Evolutionary conservation across 2,797 vertebrate genomes (phyloP).

Genomic region (Nothura maculosa): DNA sequence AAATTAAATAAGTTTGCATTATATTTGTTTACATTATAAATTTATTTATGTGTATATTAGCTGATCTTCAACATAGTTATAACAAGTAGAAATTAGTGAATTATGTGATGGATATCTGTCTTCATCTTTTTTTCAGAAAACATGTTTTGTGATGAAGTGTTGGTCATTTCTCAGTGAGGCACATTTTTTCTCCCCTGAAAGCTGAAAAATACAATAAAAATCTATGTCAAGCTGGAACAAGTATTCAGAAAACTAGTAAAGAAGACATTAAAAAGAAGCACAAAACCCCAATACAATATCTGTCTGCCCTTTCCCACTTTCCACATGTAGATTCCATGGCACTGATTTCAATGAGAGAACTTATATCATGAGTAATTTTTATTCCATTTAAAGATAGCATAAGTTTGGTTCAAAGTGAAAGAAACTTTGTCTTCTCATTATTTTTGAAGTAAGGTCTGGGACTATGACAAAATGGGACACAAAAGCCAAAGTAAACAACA

Average conservation of each 20-base stretch:
- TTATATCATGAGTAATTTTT: not conserved
- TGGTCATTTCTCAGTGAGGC: not conserved
- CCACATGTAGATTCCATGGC: not conserved
- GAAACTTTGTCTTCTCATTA: not conserved
- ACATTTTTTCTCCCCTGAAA: not conserved
- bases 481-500: not conserved
- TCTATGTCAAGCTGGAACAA: not conserved
- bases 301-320: not conserved
- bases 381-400: not conserved
- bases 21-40: conserved; percentile 34
- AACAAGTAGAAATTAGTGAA: not conserved
- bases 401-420: not conserved
- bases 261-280: not conserved
- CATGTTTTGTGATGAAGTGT: not conserved
- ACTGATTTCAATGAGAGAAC: not conserved
- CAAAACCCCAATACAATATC: not conserved
- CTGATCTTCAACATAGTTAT: not conserved
- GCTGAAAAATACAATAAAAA: not conserved
- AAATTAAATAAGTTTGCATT: not conserved
- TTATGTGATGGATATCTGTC: not conserved
- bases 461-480: not conserved
- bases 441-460: not conserved
- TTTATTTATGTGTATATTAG: conserved; percentile 21
- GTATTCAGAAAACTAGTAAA: not conserved
- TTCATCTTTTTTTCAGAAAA: not conserved